Evolutionary conservation across 2,888 invertebrate species (phyloP), one percentile per base, ranked within the genome.

Genomic region (Clostera curtula): DNA sequence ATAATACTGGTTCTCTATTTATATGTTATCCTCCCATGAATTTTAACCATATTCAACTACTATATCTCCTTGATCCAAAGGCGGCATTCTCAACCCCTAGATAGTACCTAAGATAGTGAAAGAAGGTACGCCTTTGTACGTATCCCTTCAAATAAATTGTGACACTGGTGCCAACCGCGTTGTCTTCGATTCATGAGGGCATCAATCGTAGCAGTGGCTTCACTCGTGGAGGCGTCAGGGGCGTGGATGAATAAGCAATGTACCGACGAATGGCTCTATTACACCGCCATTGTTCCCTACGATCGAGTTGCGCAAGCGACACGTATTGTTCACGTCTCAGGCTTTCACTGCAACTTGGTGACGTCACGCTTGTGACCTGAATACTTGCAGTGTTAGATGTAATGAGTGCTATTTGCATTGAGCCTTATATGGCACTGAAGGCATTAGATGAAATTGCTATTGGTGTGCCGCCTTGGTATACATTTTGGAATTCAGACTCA

Each of bases 231-330:
- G 82, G 80, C 73, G 77, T 77, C 66, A 56, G 63, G 72, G 83
- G 83, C 80, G 83, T 80, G 75, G 72, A 80, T 76, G 80, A 80
- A 83, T 83, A 79, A 69, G 77, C 77, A 82, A 82, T 80, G 80
- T 79, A 70, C 68, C 71, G 64, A 65, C 73, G 75, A 82, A 83
- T 79, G 79, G 67, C 83, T 83, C 74, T 83, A 83, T 83, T 83
- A 82, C 67, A 65, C 62, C 60, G 49, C 77, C 67, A 80, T 82
- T 80, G 80, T 80, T 80, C 72, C 63, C 52, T 51, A 73, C 66
- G 61, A 45, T 68, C 51, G 55, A 50, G 58, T 80, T 83, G 80
- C 80, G 77, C 79, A 83, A 83, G 74, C 69, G 70, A 69, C 71
- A 65, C 59, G 70, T 71, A 77, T 82, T 80, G 80, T 80, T 76